Evolutionary conservation across 1,140 invertebrate species (phyloP).

Genomic region (Laupala kohalensis): DNA sequence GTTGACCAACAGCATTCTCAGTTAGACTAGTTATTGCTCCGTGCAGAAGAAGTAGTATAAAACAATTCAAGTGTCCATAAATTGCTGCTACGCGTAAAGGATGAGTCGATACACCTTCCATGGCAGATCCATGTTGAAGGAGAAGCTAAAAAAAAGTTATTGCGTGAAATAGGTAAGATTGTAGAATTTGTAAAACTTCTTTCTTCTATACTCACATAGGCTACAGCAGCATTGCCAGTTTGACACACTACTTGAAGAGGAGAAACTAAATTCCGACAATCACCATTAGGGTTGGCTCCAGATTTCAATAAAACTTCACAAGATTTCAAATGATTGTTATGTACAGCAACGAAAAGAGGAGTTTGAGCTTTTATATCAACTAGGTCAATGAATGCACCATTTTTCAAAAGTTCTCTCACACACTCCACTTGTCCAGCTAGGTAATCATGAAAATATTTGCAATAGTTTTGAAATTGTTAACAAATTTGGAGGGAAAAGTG

Average conservation of each 20-base stretch:
- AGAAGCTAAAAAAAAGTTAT: neutral
- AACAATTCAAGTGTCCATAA: neutral
- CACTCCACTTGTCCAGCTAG: constrained; percentile 2
- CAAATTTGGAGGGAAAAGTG: no score
- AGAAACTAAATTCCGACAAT: neutral
- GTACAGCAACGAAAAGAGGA: constrained; percentile 2
- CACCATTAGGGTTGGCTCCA: neutral
- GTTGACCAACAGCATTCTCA: neutral
- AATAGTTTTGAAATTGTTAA: no score
- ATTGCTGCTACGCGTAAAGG: neutral
- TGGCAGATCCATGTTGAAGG: neutral
- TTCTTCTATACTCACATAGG: neutral
- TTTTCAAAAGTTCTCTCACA: neutral
- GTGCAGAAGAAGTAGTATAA: neutral
- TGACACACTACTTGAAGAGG: constrained; percentile 2
- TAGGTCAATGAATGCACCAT: neutral
- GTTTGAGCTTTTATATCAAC: constrained; percentile 5
- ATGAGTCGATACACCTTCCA: neutral
- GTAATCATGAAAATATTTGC: no score
- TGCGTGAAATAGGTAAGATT: neutral
- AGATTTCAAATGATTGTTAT: neutral
- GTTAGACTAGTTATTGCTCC: neutral
- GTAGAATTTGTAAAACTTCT: no score
- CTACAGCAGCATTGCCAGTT: neutral
- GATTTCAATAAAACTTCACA: neutral